These are phyloP conservation scores for Eupithecia dodoneata DNA, from an alignment of 2,888 invertebrate species.

Conservation along the genomic window DNA sequence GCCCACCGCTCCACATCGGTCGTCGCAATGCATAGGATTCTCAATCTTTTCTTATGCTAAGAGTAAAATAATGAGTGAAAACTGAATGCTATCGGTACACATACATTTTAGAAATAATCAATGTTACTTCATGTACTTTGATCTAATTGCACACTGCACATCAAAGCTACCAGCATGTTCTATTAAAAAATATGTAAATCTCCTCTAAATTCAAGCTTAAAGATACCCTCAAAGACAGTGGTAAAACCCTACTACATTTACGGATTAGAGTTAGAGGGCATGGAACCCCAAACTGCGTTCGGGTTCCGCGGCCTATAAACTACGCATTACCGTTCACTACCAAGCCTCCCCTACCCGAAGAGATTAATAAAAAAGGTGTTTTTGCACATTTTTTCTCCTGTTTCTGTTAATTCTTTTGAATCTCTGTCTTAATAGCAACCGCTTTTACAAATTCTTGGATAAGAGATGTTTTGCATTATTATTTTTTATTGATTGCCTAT, in stretches of 20 bases:
- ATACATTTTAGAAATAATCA: background rate
- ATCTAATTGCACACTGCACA: constrained; percentile 8
- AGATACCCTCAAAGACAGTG: constrained; percentile 36
- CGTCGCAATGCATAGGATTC: background rate
- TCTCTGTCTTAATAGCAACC: too few relatives aligned
- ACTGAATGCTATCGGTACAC: background rate
- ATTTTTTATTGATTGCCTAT: background rate
- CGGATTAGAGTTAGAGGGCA: constrained; percentile 64
- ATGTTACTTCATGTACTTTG: background rate
- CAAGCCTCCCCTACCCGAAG: constrained; percentile 47
- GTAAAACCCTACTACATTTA: constrained; percentile 61
- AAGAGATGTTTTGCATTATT: background rate
- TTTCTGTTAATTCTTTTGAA: constrained; percentile 6
- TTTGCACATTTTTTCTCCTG: constrained; percentile 33
- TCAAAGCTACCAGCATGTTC: constrained; percentile 20
- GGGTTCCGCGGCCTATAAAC: constrained; percentile 72
- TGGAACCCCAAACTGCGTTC: constrained; percentile 67
- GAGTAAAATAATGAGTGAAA: background rate
- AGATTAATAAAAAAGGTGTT: constrained; percentile 43
- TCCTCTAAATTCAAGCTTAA: constrained; percentile 27
- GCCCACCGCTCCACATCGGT: too few relatives aligned
- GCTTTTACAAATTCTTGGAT: background rate
- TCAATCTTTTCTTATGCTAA: background rate
- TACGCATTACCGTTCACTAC: constrained; percentile 63
- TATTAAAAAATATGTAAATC: constrained; percentile 34